Evolutionary conservation across 35 echinoderm and acorn worm genomes (phyloP).

Genomic region (Apostichopus japonicus): DNA sequence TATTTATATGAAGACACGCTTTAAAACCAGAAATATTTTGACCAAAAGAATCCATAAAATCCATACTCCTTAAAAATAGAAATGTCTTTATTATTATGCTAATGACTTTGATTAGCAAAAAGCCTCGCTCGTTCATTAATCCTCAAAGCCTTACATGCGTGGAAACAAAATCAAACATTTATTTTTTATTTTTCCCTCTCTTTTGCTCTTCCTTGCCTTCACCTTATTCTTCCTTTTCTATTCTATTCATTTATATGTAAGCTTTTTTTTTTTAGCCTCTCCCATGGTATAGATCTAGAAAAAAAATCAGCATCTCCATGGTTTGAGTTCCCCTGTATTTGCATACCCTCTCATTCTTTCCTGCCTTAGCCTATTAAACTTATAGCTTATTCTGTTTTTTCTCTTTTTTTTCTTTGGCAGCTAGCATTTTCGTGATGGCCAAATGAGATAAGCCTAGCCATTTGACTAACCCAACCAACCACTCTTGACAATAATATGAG

Average conservation of each 20-base stretch:
- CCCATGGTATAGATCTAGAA: not conserved
- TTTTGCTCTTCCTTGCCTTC: not conserved
- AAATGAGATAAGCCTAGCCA: slow-evolving; percentile 42
- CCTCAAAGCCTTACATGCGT: too few relatives aligned
- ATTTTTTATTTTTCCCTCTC: not conserved
- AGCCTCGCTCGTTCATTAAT: too few relatives aligned
- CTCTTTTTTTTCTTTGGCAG: slow-evolving; percentile 5
- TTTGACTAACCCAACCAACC: not conserved
- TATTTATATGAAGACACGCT: too few relatives aligned
- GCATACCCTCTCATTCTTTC: slow-evolving; percentile 16
- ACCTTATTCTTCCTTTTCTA: not conserved
- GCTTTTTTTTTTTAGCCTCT: not conserved
- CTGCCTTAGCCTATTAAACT: slow-evolving; percentile 1
- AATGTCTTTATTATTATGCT: too few relatives aligned
- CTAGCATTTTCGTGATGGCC: not conserved
- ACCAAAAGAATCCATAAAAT: too few relatives aligned
- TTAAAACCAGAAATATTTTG: too few relatives aligned
- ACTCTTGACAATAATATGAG: not conserved
- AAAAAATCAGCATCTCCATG: not conserved
- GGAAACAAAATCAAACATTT: not conserved
- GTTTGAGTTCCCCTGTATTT: not conserved
- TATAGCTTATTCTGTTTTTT: not conserved
- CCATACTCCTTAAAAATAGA: too few relatives aligned
- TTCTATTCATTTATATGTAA: not conserved
- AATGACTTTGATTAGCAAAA: too few relatives aligned